Evolutionary conservation across 2,113 vertebrate species (phyloP).

Genomic region (Anser brachyrhynchus): DNA sequence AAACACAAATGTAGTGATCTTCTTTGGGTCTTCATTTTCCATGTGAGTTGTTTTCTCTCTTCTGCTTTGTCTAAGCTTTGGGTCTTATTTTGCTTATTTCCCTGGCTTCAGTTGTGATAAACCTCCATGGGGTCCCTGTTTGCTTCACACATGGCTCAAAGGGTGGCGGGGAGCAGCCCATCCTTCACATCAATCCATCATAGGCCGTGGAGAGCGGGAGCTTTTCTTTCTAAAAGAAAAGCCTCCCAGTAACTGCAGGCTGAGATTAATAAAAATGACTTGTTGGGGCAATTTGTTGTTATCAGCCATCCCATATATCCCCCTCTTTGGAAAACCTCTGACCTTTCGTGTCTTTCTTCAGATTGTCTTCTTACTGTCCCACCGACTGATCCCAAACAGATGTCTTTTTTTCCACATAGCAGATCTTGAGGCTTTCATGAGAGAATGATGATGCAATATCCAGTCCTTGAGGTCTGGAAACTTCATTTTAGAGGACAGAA

Average conservation of each 20-base stretch:
- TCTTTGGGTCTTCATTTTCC: not conserved
- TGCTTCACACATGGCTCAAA: not conserved
- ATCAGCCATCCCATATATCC: not conserved
- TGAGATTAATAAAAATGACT: not conserved
- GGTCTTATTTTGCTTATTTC: not conserved
- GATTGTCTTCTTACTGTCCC: not conserved
- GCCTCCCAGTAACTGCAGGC: not conserved
- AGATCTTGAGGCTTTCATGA: not conserved
- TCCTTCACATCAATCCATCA: not conserved
- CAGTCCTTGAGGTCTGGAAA: not conserved
- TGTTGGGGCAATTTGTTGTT: not conserved
- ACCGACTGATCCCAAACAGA: not conserved
- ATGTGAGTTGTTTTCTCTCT: not conserved
- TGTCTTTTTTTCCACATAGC: no score
- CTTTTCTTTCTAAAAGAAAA: not conserved
- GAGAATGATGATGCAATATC: not conserved
- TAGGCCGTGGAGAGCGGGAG: accelerated
- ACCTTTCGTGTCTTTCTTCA: not conserved
- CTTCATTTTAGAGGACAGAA: not conserved
- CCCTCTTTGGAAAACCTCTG: not conserved
- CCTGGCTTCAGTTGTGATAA: accelerated
- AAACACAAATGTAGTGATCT: not conserved
- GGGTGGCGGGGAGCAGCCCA: not conserved
- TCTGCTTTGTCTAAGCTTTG: not conserved
- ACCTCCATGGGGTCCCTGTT: not conserved